phyloP scores from a whole-genome alignment of 2,888 invertebrate species.

The Choristoneura rosaceana region DNA sequence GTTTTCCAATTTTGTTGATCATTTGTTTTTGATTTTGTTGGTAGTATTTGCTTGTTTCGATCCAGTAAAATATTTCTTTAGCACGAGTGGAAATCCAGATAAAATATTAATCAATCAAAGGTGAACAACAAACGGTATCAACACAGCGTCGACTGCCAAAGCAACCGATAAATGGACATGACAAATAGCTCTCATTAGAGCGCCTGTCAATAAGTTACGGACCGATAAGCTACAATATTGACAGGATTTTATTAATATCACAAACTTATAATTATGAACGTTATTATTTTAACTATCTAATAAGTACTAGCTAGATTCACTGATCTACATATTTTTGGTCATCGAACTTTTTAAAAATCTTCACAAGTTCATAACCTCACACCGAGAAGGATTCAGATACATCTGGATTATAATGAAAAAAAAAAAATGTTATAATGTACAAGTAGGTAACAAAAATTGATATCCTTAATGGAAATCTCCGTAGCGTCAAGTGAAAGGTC shows the following conservation, averaged over 20 bases:
- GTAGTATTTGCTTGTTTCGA: conserved; percentile 21
- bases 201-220: conserved; percentile 25
- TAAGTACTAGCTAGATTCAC: no score
- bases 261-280: no score
- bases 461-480: conserved; percentile 57
- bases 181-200: conserved; percentile 36
- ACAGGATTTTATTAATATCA: no score
- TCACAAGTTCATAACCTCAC: no score
- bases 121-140: conserved; percentile 31
- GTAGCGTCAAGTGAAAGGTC: conserved; percentile 63
- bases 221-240: conserved; percentile 1
- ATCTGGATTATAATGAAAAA: background rate
- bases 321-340: no score
- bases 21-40: conserved; percentile 17
- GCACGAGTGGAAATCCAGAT: conserved; percentile 27
- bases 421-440: background rate
- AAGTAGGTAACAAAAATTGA: conserved; percentile 44
- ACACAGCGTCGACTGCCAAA: conserved; percentile 17
- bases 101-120: conserved; percentile 38
- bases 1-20: conserved; percentile 16
- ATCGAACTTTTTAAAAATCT: no score
- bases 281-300: no score
- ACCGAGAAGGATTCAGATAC: background rate
- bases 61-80: conserved; percentile 29
- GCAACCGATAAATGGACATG: conserved; percentile 27